These are phyloP conservation scores for Tachycineta bicolor DNA, from an alignment of 2,113 vertebrate species.

Conservation along the genomic window DNA sequence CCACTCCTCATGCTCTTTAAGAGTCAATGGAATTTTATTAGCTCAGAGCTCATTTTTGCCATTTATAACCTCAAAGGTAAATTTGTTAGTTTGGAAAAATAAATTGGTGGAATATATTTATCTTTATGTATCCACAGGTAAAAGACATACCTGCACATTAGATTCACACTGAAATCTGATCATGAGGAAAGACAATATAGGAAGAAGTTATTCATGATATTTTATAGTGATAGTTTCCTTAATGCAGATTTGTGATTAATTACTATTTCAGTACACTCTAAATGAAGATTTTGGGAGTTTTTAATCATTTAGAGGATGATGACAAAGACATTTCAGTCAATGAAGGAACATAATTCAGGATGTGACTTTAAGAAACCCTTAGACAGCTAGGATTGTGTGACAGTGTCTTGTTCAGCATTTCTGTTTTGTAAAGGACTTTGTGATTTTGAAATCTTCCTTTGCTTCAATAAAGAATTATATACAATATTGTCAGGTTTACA, in stretches of 20 bases:
- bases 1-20: fast-evolving
- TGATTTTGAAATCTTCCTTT: background rate
- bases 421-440: background rate
- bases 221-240: background rate
- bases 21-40: background rate
- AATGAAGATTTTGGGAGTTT: background rate
- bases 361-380: background rate
- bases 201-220: background rate
- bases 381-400: background rate
- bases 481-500: background rate
- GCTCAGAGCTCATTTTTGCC: background rate
- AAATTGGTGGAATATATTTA: background rate
- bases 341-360: background rate
- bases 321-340: background rate
- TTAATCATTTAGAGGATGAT: background rate
- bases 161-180: background rate
- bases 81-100: background rate
- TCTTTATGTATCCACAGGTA: background rate
- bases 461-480: background rate
- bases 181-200: background rate
- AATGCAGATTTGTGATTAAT: background rate
- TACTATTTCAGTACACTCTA: background rate
- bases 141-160: background rate
- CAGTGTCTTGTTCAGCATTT: background rate
- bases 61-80: background rate